Base-by-base conservation (phyloP, 2,888 invertebrate genomes). In the Pyrrhia umbra region DNA sequence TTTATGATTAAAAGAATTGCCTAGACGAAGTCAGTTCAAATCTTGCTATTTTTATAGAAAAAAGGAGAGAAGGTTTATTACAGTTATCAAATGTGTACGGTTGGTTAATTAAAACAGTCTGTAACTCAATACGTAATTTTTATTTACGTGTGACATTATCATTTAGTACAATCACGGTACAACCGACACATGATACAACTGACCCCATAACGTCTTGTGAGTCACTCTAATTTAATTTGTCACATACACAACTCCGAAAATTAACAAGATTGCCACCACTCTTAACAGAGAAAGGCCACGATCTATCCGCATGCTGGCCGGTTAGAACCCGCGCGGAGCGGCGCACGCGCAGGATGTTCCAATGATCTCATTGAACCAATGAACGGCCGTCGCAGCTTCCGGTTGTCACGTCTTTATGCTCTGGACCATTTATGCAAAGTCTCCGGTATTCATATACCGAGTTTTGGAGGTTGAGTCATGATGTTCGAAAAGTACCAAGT, bases 361-460 rank as follows among this genome's bases (percentile, higher is more conserved):
- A 89, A 90, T 90, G 87, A 87, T 85, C 90, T 90, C 90, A 90
- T 89, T 91, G 88, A 75, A 69, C 68, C 90, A 90, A 91, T 90
- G 82, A 78, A 80, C 71, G 85, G 69, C 82, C 82, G 82, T 68
- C 83, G 80, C 80, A 67, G 78, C 80, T 84, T 91, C 90, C 90
- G 87, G 81, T 75, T 75, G 69, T 75, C 77, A 42, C 70, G 75
- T 81, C 73, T 76, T 80, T 73, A 72, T 67, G 34, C 42, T 23
- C 30, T 37, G 63, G 20, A 63, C 46, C 34, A 60, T 54, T 74
- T 68, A 80, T 65, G 62, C 62, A 54, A 62, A 69, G 80, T 78
- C 75, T 64, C 68, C 71, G 77, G 72, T 54, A 73, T 68, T 79
- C 67, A 70, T 75, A 72, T 69, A 75, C 43, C 10, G 10, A 16